Evolutionary conservation across 2,888 invertebrate species (phyloP), one percentile per base, ranked within the genome.

Genomic region (Scaptodrosophila latifasciaeformis): DNA sequence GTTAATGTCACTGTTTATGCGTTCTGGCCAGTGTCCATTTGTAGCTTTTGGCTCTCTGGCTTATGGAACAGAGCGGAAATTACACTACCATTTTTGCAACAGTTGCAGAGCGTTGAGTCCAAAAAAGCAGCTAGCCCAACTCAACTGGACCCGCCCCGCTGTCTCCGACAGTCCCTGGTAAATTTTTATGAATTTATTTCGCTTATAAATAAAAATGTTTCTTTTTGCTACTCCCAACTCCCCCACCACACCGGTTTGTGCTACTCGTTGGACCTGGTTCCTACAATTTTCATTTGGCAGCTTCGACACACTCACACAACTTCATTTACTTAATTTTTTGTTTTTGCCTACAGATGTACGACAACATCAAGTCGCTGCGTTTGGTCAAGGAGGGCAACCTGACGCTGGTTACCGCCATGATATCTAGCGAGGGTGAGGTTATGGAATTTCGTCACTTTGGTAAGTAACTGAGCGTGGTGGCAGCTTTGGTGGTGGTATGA

Each of bases 381-480:
- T 88, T 96, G 66, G 88, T 88, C 18, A 89, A 90, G 35, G 92
- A 93, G 71, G 89, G 89, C 55, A 91, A 92, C 46, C 89, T 91
- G 35, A 89, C 90, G 0, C 88, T 92, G 9, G 95, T 93, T 0
- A 90, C 90, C 4, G 96, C 94, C 40, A 93, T 97, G 92, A 90
- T 96, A 63, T 96, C 96, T 0, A 90, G 91, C 51, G 97, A 97
- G 87, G 91, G 91, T 39, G 97, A 97, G 89, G 88, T 91, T 44
- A 93, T 97, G 95, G 92, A 93, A 45, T 96, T 96, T 82, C 89
- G 92, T 13, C 87, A 88, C 56, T 85, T 88, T 0, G 78, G 86
- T 86, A 77, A 70, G 78, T 76, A 72, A 49, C 34, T 35, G 30
- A 40, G 17, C 29, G n/a, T 17, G 39, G 10, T 2, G 18, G 31